These are phyloP conservation scores for Prorops nasuta DNA, from an alignment of 1,140 invertebrate genomes.

Conservation along the genomic window DNA sequence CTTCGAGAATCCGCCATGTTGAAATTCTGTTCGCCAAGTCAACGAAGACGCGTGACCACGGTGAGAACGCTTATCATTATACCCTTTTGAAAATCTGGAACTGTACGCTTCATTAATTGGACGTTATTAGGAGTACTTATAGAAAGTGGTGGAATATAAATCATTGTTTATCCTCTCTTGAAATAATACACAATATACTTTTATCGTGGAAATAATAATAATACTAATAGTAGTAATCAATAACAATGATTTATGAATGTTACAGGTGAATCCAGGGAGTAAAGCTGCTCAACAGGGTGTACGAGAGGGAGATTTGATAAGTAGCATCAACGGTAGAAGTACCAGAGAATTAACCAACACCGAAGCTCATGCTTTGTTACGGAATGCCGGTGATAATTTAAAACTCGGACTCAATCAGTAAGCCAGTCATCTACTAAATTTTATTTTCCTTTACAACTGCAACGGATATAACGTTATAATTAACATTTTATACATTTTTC, in stretches of 20 bases:
- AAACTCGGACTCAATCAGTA: slow-evolving; percentile 75
- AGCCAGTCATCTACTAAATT: slow-evolving; percentile 50
- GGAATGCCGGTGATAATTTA: slow-evolving; percentile 68
- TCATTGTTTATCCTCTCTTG: too few relatives aligned
- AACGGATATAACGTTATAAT: too few relatives aligned
- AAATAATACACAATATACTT: too few relatives aligned
- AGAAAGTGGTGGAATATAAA: too few relatives aligned
- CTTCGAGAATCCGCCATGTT: slow-evolving; percentile 56
- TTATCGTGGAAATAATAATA: too few relatives aligned
- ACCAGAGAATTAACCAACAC: slow-evolving; percentile 70
- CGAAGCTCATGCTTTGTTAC: slow-evolving; percentile 72
- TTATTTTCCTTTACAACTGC: too few relatives aligned
- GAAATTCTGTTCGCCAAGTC: slow-evolving; percentile 68
- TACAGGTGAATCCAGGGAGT: slow-evolving; percentile 80
- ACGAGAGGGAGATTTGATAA: slow-evolving; percentile 77
- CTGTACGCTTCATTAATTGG: too few relatives aligned
- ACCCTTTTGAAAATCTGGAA: too few relatives aligned
- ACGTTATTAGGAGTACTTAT: too few relatives aligned
- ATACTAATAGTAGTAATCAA: too few relatives aligned
- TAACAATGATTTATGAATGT: too few relatives aligned
- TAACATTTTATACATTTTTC: too few relatives aligned
- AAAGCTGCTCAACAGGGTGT: slow-evolving; percentile 76
- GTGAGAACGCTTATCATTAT: slow-evolving; percentile 43
- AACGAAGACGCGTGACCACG: slow-evolving; percentile 60
- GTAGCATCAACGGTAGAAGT: slow-evolving; percentile 72